Conservation (phyloP, 2,797 vertebrate species). For the Periparus ater region DNA sequence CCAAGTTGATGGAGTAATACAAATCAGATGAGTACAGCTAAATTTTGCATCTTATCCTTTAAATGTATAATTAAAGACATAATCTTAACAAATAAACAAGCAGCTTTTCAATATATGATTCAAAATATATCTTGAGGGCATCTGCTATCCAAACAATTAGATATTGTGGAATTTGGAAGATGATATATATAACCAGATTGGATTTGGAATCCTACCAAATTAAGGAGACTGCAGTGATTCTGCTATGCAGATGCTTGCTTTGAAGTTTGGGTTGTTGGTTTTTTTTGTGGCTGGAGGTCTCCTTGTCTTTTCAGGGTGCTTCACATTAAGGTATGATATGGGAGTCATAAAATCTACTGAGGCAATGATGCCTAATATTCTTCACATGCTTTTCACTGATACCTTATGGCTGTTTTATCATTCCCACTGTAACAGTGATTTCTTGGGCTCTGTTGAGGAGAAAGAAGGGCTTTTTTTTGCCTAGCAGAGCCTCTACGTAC, state of each 20-base stretch:
- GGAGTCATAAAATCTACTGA: slow-evolving; percentile 60
- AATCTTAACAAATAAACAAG: slow-evolving; percentile 38
- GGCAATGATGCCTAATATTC: slow-evolving; percentile 54
- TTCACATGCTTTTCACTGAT: slow-evolving; percentile 66
- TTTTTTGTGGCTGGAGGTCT: slow-evolving; percentile 33
- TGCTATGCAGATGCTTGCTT: slow-evolving; percentile 72
- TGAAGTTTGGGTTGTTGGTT: slow-evolving; percentile 9
- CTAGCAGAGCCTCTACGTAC: slow-evolving; percentile 53
- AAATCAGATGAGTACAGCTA: slow-evolving; percentile 11
- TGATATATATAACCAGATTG: slow-evolving; percentile 53
- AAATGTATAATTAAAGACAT: slow-evolving; percentile 41
- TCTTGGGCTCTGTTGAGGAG: slow-evolving; percentile 41
- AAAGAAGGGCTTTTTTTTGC: slow-evolving; percentile 41
- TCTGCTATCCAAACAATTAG: slow-evolving; percentile 60
- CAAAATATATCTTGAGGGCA: slow-evolving; percentile 17
- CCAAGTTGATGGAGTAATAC: background rate
- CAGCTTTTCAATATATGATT: background rate
- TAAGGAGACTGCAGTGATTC: slow-evolving; percentile 60
- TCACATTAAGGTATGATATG: slow-evolving; percentile 58
- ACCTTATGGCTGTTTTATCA: slow-evolving; percentile 61
- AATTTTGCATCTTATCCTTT: slow-evolving; percentile 23
- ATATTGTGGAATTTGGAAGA: slow-evolving; percentile 46
- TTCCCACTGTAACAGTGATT: slow-evolving; percentile 51
- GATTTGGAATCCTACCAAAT: slow-evolving; percentile 66
- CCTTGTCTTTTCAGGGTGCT: slow-evolving; percentile 45